Conservation (phyloP, 2,113 vertebrate genomes). For the Corythornis cristatus region DNA sequence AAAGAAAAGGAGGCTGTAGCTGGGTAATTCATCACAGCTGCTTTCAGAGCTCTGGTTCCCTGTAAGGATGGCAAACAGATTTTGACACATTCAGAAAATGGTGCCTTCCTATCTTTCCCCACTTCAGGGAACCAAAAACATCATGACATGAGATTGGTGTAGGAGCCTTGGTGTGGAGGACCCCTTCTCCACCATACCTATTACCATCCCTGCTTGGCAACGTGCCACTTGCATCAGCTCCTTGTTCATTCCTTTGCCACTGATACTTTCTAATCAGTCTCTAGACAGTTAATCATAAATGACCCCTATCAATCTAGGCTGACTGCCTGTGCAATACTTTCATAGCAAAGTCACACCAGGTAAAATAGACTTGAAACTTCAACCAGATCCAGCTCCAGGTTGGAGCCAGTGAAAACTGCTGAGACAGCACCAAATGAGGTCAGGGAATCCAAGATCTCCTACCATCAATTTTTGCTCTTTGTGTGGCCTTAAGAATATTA, state of each 20-base stretch:
- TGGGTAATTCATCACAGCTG: background rate
- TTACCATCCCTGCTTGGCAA: accelerated
- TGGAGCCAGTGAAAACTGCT: background rate
- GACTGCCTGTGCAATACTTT: background rate
- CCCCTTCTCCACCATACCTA: background rate
- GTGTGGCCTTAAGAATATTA: background rate
- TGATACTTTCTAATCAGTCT: background rate
- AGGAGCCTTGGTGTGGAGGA: background rate
- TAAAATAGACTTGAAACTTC: background rate
- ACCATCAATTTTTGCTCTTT: background rate
- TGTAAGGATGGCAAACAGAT: background rate
- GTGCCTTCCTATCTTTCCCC: background rate
- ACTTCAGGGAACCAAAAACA: background rate
- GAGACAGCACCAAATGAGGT: background rate
- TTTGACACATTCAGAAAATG: background rate
- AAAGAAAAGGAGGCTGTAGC: background rate
- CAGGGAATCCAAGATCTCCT: background rate
- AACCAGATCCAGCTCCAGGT: background rate
- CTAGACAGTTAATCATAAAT: background rate
- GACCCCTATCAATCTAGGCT: background rate
- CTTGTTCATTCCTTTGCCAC: background rate
- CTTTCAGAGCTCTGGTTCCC: background rate
- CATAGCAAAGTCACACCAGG: background rate
- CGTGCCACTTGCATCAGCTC: background rate
- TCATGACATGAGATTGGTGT: background rate